phyloP scores from a whole-genome alignment of 2,797 vertebrate genomes.

The Bradypodion ventrale region DNA sequence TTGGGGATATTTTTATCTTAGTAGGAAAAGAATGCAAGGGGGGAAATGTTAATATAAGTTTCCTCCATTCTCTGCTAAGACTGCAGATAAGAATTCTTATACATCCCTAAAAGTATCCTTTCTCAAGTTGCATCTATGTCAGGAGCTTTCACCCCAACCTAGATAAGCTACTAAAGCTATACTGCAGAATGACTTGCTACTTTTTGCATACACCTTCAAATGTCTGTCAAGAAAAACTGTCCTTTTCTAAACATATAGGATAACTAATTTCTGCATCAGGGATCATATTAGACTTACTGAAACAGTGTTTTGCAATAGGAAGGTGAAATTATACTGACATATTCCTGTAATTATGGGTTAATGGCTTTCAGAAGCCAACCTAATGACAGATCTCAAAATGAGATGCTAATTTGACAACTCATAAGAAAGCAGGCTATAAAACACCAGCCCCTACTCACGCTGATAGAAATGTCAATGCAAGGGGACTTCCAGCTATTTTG shows the following conservation, averaged over 20 bases:
- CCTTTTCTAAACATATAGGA: background rate
- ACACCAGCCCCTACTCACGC: background rate
- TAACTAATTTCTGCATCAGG: background rate
- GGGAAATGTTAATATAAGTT: background rate
- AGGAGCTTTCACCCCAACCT: background rate
- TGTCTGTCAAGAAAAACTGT: background rate
- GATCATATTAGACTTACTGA: background rate
- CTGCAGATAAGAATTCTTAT: background rate
- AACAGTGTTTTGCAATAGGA: background rate
- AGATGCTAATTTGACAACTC: constrained; percentile 13
- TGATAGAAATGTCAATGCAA: background rate
- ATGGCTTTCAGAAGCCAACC: background rate
- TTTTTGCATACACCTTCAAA: background rate
- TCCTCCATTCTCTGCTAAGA: background rate
- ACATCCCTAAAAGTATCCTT: too few relatives aligned
- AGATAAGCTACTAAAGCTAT: background rate
- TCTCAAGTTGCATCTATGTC: background rate
- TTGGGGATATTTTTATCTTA: background rate
- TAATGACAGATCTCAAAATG: constrained; percentile 9
- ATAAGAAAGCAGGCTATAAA: background rate
- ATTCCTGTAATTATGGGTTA: fast-evolving
- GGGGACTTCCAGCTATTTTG: background rate
- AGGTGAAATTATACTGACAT: background rate
- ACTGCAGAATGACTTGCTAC: too few relatives aligned
- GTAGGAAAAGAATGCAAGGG: background rate